phyloP scores from a whole-genome alignment of 1,140 invertebrate species.

The Argopecten irradians region DNA sequence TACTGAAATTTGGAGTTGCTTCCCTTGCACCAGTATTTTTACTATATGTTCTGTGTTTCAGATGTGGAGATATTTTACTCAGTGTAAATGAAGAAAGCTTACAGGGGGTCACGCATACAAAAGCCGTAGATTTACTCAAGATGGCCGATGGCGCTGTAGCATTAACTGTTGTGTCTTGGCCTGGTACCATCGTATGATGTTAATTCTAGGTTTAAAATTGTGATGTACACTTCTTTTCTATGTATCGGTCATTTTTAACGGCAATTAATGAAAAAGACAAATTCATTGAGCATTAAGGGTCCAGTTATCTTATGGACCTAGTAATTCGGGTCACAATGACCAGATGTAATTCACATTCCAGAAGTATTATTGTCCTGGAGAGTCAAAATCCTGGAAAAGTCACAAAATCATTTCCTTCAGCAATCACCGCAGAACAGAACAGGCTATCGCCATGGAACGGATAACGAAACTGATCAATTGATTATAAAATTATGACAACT shows the following conservation, averaged over 20 bases:
- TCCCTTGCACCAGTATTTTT: not conserved
- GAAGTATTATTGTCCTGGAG: not conserved
- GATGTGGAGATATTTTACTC: conserved; percentile 79
- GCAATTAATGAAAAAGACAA: not conserved
- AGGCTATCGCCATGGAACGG: no score
- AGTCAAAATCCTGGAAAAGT: no score
- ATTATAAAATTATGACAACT: no score
- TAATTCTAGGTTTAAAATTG: not conserved
- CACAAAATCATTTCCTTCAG: not conserved
- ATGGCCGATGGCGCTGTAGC: conserved; percentile 69
- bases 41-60: conserved; percentile 55
- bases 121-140: conserved; percentile 77
- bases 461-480: no score
- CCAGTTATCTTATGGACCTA: not conserved
- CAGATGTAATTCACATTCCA: not conserved
- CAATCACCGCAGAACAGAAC: not conserved
- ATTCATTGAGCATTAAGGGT: not conserved
- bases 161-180: conserved; percentile 76
- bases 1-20: not conserved
- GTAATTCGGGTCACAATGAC: not conserved
- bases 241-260: not conserved
- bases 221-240: not conserved
- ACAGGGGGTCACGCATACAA: conserved; percentile 76
- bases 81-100: conserved; percentile 79
- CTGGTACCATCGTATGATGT: conserved; percentile 75